These are phyloP conservation scores for Bufotes viridis DNA, from an alignment of 2,797 vertebrate species.

Conservation along the genomic window DNA sequence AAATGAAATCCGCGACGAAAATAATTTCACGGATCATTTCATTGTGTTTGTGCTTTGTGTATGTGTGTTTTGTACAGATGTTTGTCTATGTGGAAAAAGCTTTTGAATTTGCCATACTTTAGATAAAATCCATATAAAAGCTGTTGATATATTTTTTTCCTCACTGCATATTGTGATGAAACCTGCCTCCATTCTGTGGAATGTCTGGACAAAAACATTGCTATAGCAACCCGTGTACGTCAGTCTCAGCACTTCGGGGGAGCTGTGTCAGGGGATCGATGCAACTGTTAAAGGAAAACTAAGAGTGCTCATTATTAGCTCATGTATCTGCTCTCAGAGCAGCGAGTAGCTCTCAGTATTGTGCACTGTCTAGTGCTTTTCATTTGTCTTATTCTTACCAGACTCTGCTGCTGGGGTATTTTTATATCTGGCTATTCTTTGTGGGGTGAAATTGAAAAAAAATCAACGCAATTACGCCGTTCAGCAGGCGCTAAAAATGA, in stretches of 20 bases:
- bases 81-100: background rate
- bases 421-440: background rate
- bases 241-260: slow-evolving; percentile 17
- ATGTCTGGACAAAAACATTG: background rate
- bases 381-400: background rate
- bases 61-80: background rate
- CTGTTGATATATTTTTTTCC: background rate
- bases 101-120: background rate
- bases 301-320: background rate
- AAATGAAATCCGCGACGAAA: too few species aligned
- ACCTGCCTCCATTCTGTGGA: background rate
- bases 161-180: background rate
- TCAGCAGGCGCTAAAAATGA: too few species aligned
- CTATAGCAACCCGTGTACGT: slow-evolving; percentile 12
- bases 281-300: background rate
- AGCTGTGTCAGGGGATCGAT: slow-evolving; percentile 9
- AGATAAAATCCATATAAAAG: background rate
- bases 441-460: too few species aligned
- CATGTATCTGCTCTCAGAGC: background rate
- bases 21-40: too few species aligned
- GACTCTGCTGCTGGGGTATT: background rate
- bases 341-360: background rate
- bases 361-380: background rate
- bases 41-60: background rate
- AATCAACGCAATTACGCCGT: too few species aligned